A percentile compares a stretch with the other conserved stretches of the same genome.
Conservation (phyloP, 2,888 invertebrate species). For the Agonopterix arenella region DNA sequence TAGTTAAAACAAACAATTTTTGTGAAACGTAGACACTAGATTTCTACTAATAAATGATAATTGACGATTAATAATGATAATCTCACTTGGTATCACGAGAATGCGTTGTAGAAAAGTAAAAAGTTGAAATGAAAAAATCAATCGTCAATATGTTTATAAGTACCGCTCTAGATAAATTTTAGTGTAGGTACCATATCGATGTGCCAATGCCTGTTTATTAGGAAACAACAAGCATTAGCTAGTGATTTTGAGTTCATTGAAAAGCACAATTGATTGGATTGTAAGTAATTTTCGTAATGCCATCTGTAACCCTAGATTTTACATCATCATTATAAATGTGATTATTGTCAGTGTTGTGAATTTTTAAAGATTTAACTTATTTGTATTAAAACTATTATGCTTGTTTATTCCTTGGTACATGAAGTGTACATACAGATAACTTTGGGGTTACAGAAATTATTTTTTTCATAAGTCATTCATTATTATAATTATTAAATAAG, state of each 20-base stretch:
- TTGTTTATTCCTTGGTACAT: conserved; percentile 2
- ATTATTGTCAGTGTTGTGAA: conserved; percentile 53
- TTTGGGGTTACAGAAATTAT: conserved; percentile 18
- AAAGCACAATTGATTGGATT: conserved; percentile 29
- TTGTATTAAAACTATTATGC: conserved; percentile 7
- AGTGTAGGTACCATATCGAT: conserved; percentile 27
- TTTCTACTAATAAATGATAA: no score
- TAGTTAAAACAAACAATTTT: conserved; percentile 21
- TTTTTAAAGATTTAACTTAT: conserved; percentile 26
- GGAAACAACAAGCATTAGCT: conserved; percentile 18
- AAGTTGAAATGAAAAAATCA: no score
- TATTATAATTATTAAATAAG: conserved; percentile 16
- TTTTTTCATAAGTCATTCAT: conserved; percentile 16
- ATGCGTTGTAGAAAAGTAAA: not conserved
- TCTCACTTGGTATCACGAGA: conserved; percentile 29
- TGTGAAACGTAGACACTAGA: no score
- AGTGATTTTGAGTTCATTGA: conserved; percentile 24
- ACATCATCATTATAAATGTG: conserved; percentile 15
- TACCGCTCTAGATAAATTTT: conserved; percentile 8
- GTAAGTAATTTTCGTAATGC: conserved; percentile 20
- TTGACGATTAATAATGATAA: no score
- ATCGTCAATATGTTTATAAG: no score
- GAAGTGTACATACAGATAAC: conserved; percentile 2
- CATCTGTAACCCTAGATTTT: conserved; percentile 28
- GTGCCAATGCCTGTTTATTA: conserved; percentile 37